Evolutionary conservation across 2,113 vertebrate genomes (phyloP).

Genomic region (Aphyosemion australe): DNA sequence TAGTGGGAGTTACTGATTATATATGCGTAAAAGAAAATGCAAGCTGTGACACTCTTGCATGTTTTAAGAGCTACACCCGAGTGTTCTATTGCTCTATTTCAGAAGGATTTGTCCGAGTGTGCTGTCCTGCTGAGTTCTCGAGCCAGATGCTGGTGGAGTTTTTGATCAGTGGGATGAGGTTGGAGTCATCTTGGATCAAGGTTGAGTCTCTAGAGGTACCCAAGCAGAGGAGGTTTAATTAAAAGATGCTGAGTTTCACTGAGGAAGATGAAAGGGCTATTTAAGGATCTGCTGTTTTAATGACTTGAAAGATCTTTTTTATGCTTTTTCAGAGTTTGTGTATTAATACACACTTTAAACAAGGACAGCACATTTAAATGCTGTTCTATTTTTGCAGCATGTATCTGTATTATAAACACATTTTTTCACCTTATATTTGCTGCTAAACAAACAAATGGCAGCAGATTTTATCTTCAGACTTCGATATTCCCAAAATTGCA

Average conservation of each 20-base stretch:
- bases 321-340: not conserved
- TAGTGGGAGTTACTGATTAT: too few relatives aligned
- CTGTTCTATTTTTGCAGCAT: not conserved
- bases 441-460: too few relatives aligned
- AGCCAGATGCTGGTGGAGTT: not conserved
- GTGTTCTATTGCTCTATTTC: not conserved
- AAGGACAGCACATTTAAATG: not conserved
- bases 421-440: too few relatives aligned
- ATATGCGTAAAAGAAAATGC: too few relatives aligned
- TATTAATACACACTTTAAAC: not conserved
- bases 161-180: not conserved
- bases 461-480: too few relatives aligned
- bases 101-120: not conserved
- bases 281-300: not conserved
- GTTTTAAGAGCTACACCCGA: too few relatives aligned
- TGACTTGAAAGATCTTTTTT: not conserved
- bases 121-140: not conserved
- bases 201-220: not conserved
- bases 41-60: too few relatives aligned
- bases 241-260: not conserved
- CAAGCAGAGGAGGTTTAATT: not conserved
- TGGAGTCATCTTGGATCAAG: not conserved
- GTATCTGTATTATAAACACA: not conserved
- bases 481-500: too few relatives aligned
- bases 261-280: not conserved